Base-by-base conservation (phyloP, 2,888 invertebrate genomes). In the Stenodera caucasica region DNA sequence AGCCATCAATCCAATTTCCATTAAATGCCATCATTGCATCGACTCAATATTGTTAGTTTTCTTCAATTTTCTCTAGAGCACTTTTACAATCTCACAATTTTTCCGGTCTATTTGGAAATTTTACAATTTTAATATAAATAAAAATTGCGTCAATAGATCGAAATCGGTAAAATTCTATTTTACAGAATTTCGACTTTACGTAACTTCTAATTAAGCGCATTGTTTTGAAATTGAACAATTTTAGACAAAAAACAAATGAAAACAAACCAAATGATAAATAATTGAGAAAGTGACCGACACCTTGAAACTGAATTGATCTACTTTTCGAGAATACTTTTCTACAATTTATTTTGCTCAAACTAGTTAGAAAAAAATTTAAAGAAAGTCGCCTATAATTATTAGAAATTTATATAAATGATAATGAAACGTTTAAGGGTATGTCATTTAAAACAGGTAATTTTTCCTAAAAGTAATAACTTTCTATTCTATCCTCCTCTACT, bases 331-430 rank as follows among this genome's bases (percentile, higher is more conserved):
- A 40, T 18, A 45, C 21, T 37, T 37, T 37, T 37, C 45, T 45
- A 45, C 45, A 11, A 45, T 1, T 45, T 12, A 45, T 45, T 45
- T 45, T 45, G 21, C 12, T 45, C 3, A 14, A n/a, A n/a, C 5
- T 14, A 40, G 15, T 0, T 11, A 11, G 21, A 21, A 11, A 21
- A 45, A 12, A 1, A 21, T 21, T 7, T 21, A 21, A 45, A 45
- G 45, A 45, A 45, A 45, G 45, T 45, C 18, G 45, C 21, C 7
- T 37, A 21, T 21, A 45, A 45, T 45, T 18, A 45, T 45, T 45
- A 45, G 45, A 45, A 45, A 45, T 45, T 45, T 45, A 12, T 0
- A 7, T 4, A 21, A 11, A 45, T 12, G 21, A 21, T 45, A 45
- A 18, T 2, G 21, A 45, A 18, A 40, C 9, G 4, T 9, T 40